A percentile compares a stretch with the other conserved stretches of the same genome.
phyloP scores from a whole-genome alignment of 2,797 vertebrate species.

The Crocodylus rhombifer region DNA sequence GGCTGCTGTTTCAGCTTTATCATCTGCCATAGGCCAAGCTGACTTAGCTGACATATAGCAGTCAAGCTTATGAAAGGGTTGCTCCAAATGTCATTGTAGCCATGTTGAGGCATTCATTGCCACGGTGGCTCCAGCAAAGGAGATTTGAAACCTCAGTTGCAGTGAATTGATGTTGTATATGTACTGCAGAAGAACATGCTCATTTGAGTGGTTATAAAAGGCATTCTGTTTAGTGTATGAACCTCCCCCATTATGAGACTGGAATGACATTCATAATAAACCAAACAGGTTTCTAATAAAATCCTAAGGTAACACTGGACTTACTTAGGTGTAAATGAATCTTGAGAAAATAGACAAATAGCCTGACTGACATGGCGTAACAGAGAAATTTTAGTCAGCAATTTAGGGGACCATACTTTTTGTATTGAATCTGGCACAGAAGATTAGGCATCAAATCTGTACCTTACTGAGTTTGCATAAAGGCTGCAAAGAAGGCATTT shows the following conservation, averaged over 20 bases:
- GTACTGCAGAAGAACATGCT: not conserved
- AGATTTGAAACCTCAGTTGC: not conserved
- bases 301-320: not conserved
- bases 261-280: not conserved
- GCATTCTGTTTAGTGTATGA: not conserved
- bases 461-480: too few relatives aligned
- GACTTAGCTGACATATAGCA: not conserved
- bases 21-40: not conserved
- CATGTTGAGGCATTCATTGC: not conserved
- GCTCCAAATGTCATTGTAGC: accelerated
- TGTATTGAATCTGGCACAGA: too few relatives aligned
- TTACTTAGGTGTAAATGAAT: too few relatives aligned
- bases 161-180: not conserved
- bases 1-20: too few relatives aligned
- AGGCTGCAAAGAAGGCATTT: too few relatives aligned
- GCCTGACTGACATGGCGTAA: too few relatives aligned
- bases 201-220: not conserved
- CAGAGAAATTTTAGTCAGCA: too few relatives aligned
- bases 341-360: too few relatives aligned
- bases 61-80: not conserved
- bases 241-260: not conserved
- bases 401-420: too few relatives aligned
- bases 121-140: not conserved
- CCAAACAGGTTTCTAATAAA: not conserved
- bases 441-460: too few relatives aligned